Conservation (phyloP, 2,797 vertebrate species). For the Psittacula echo region DNA sequence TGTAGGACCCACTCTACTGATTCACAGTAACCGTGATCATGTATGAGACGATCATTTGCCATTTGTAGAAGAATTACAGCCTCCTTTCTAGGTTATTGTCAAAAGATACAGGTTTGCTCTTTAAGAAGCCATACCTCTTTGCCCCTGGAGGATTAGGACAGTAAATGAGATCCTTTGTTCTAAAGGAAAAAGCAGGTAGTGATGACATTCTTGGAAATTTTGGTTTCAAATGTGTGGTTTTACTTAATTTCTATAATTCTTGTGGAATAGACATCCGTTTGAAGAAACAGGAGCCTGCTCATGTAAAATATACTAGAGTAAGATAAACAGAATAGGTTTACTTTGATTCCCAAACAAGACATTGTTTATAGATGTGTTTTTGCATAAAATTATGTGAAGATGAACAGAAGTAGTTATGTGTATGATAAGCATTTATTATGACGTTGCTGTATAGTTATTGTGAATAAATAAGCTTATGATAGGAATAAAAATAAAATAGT, state of each 20-base stretch:
- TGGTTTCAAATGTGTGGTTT: background rate
- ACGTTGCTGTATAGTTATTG: background rate
- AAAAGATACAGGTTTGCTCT: background rate
- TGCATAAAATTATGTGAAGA: background rate
- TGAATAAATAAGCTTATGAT: background rate
- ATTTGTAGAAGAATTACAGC: background rate
- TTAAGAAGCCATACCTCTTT: background rate
- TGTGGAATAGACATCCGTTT: background rate
- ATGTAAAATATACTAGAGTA: background rate
- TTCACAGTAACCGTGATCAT: background rate
- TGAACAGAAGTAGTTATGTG: background rate
- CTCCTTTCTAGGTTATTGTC: background rate
- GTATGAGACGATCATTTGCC: background rate
- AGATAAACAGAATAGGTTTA: background rate
- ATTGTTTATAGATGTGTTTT: background rate
- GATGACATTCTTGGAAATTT: background rate
- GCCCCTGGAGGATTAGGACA: background rate
- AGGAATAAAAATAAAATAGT: background rate
- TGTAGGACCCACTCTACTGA: background rate
- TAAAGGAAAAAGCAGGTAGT: background rate
- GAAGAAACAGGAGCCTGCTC: background rate
- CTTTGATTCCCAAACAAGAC: background rate
- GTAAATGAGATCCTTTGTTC: background rate
- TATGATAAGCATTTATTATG: background rate
- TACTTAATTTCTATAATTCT: background rate